A percentile compares a stretch with the other conserved stretches of the same genome.
phyloP scores from a whole-genome alignment of 2,797 vertebrate species.

The Rhabdomys pumilio region DNA sequence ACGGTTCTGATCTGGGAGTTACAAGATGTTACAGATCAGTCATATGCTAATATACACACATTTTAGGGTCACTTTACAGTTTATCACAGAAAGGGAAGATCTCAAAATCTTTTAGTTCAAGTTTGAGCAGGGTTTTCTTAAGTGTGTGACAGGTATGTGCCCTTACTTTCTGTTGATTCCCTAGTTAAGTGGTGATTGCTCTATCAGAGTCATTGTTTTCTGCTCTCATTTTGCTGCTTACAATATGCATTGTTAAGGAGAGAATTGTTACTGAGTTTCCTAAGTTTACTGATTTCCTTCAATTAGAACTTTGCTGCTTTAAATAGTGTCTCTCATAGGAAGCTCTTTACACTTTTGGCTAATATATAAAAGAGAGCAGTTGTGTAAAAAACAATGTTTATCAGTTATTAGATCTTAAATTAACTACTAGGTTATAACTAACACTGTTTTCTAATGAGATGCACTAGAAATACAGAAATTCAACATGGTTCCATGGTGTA shows the following conservation, averaged over 20 bases:
- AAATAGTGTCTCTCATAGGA: background rate
- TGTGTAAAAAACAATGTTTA: background rate
- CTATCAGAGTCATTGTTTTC: background rate
- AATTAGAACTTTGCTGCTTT: conserved; percentile 25
- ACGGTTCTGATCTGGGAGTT: background rate
- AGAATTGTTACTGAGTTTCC: conserved; percentile 38
- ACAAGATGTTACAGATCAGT: background rate
- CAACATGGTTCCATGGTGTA: background rate
- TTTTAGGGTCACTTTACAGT: conserved; percentile 30
- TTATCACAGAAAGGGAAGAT: background rate
- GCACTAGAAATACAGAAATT: background rate
- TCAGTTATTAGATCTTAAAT: conserved; percentile 24
- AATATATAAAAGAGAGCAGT: background rate
- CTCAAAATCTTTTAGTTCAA: conserved; percentile 32
- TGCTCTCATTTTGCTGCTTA: conserved; percentile 12
- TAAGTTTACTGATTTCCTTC: conserved; percentile 16
- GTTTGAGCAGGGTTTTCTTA: conserved; percentile 20
- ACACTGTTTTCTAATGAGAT: conserved; percentile 36
- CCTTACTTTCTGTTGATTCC: conserved; percentile 8
- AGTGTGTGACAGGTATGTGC: conserved; percentile 27
- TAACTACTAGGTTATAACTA: conserved; percentile 16
- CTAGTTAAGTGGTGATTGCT: background rate
- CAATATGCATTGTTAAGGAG: background rate
- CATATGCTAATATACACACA: background rate
- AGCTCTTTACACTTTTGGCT: conserved; percentile 26